Percentiles rank a stretch among this genome's conserved stretches.
These are phyloP conservation scores for Lytechinus pictus DNA, from an alignment of 35 echinoderm and acorn worm genomes.

Conservation along the genomic window DNA sequence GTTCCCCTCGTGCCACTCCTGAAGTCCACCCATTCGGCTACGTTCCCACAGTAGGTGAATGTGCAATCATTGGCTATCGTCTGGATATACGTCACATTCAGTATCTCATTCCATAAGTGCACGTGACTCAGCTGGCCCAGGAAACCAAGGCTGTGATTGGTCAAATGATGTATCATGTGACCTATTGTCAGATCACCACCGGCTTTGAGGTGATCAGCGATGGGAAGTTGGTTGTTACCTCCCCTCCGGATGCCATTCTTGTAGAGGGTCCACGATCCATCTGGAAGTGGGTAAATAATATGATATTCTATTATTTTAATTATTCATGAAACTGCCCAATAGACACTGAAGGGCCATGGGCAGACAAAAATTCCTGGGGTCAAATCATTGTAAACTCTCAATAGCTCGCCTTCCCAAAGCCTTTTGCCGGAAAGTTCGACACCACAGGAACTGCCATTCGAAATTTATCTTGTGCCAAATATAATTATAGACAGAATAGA, in stretches of 20 bases:
- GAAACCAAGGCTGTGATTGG: slow-evolving; percentile 38
- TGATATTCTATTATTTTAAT: too few species aligned
- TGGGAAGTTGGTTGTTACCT: slow-evolving; percentile 12
- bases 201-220: slow-evolving; percentile 44
- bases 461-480: too few species aligned
- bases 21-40: slow-evolving; percentile 92
- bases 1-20: slow-evolving; percentile 83
- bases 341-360: too few species aligned
- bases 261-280: slow-evolving; percentile 70
- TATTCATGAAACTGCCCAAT: too few species aligned
- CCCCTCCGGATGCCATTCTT: slow-evolving; percentile 50
- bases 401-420: too few species aligned
- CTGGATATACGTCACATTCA: slow-evolving; percentile 58
- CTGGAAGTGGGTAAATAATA: slow-evolving; percentile 19
- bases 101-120: slow-evolving; percentile 71
- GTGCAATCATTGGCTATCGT: slow-evolving; percentile 77
- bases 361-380: too few species aligned
- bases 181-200: slow-evolving; percentile 1
- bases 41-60: slow-evolving; percentile 88
- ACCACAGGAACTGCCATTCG: too few species aligned
- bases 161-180: background rate
- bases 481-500: too few species aligned
- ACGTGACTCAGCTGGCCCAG: slow-evolving; percentile 80
- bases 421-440: too few species aligned
- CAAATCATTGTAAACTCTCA: too few species aligned